Base-by-base conservation (phyloP, 2,888 invertebrate species). In the Agonopterix alstromeriana region DNA sequence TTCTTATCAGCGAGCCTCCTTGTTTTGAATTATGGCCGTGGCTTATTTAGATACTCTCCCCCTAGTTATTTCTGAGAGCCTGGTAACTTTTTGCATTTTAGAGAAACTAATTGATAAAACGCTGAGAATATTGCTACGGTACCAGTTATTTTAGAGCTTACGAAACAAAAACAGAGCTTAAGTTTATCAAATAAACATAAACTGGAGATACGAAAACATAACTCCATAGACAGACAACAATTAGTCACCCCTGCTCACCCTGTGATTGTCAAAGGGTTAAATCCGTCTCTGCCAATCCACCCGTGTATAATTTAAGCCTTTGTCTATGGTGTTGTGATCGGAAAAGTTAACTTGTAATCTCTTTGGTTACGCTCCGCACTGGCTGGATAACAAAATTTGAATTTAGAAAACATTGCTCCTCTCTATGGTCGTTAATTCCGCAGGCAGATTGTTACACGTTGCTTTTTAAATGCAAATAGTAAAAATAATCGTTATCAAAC, bases 311-410 rank as follows among this genome's bases (percentile, higher is more conserved):
- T 85, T 77, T 77, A 76, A 79, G 72, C 78, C 74, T 75, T 86
- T 86, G 86, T 86, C 84, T 86, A 77, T 78, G 84, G 82, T 76
- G 87, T 82, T 77, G 70, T 82, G 83, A 82, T 84, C 80, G 82
- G 80, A 82, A 82, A 86, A 86, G 82, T 86, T 86, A 77, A 82
- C 75, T 82, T 83, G 77, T 85, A 82, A 83, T 85, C 81, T 83
- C 77, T 74, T 79, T 77, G 83, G 79, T 70, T 65, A 59, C 60
- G 67, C 62, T 60, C n/a, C n/a, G 52, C 45, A 49, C 51, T 55
- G 55, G 56, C 45, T 48, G 46, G 54, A 48, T 43, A 43, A 35
- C 38, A 46, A 11, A 45, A 47, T 50, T 51, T 51, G 45, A 55
- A 53, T 48, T 51, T 49, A 35, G 45, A 51, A 46, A 48, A 42